Percentiles rank a stretch among this genome's conserved stretches.
These are phyloP conservation scores for Drosophila santomea DNA, from an alignment of 1,140 invertebrate genomes.

Conservation along the genomic window DNA sequence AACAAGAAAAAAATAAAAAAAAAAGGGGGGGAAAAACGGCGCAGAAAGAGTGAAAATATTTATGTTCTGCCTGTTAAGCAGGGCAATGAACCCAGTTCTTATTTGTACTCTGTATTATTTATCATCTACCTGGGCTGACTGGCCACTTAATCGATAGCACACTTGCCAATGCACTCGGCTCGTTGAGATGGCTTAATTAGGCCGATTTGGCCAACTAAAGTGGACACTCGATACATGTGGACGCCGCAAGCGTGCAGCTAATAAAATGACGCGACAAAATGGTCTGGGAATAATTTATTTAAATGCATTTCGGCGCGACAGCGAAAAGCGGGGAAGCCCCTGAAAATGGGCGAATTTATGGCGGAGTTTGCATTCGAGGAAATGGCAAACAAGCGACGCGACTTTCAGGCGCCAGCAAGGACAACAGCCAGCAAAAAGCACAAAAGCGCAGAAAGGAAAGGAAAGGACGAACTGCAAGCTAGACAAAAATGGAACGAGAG, in stretches of 20 bases:
- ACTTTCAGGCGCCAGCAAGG: constrained; percentile 60
- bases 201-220: constrained; percentile 17
- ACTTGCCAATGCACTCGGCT: background rate
- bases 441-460: constrained; percentile 34
- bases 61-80: constrained; percentile 56
- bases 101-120: background rate
- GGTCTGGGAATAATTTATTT: constrained; percentile 84
- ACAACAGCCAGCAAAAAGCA: constrained; percentile 15
- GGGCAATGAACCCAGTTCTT: constrained; percentile 53
- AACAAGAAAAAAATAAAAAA: background rate
- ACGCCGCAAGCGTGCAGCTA: constrained; percentile 48
- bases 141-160: constrained; percentile 28
- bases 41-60: constrained; percentile 28
- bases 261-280: constrained; percentile 79
- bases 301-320: constrained; percentile 84
- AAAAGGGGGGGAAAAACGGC: constrained; percentile 26
- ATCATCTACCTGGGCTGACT: constrained; percentile 15
- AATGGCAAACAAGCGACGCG: constrained; percentile 81
- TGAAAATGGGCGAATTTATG: constrained; percentile 60
- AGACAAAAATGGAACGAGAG: background rate
- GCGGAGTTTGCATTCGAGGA: constrained; percentile 74
- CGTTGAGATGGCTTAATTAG: constrained; percentile 62
- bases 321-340: constrained; percentile 21
- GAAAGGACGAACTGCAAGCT: constrained; percentile 42
- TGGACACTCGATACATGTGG: constrained; percentile 21